phyloP scores from a whole-genome alignment of 2,113 vertebrate genomes.

The Stigmatopora nigra region DNA sequence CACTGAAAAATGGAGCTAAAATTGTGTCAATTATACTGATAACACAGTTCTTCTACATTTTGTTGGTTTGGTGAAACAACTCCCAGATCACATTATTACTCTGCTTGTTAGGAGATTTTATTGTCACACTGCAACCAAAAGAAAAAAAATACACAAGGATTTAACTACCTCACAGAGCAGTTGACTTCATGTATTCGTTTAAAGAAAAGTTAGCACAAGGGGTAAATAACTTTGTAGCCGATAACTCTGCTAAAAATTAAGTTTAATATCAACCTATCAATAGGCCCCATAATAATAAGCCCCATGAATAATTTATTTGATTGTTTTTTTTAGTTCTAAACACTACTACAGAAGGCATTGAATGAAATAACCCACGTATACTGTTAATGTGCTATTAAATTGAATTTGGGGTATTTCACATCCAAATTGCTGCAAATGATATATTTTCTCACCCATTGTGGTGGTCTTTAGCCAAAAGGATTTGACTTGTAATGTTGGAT shows the following conservation, averaged over 20 bases:
- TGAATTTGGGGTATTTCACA: too few relatives aligned
- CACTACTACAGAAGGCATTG: too few relatives aligned
- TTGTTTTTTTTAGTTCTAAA: too few relatives aligned
- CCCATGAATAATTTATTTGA: too few relatives aligned
- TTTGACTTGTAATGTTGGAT: too few relatives aligned
- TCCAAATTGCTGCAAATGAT: too few relatives aligned
- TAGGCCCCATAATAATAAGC: too few relatives aligned
- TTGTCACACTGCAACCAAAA: constrained; percentile 2
- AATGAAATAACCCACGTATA: too few relatives aligned
- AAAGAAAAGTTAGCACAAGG: background rate
- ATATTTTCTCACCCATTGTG: background rate
- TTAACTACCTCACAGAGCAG: background rate
- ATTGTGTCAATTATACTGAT: constrained; percentile 24
- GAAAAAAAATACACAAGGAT: background rate
- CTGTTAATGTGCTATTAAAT: too few relatives aligned
- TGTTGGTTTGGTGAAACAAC: constrained; percentile 10
- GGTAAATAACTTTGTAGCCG: background rate
- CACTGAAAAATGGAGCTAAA: constrained; percentile 9
- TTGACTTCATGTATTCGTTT: background rate
- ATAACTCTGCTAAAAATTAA: too few relatives aligned
- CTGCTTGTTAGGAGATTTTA: constrained; percentile 1
- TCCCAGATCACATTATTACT: background rate
- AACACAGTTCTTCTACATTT: background rate
- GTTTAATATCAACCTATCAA: too few relatives aligned
- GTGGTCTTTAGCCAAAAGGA: background rate